Evolutionary conservation across 2,888 invertebrate species (phyloP).

Genomic region (Gonocerus acuteangulatus): DNA sequence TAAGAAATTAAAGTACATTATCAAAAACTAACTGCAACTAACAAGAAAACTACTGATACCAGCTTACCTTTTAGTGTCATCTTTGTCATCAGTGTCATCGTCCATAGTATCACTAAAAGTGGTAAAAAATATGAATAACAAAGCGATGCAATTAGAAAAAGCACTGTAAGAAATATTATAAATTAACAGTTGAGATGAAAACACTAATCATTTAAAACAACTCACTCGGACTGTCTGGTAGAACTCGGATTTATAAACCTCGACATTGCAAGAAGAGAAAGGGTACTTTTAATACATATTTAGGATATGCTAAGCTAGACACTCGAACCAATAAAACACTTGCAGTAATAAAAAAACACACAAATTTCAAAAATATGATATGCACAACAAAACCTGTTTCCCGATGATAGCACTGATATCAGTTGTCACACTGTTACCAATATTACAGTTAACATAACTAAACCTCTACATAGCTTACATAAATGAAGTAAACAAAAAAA

Average conservation of each 20-base stretch:
- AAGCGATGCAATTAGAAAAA: no score
- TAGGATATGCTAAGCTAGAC: neutral
- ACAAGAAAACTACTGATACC: no score
- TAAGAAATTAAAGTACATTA: no score
- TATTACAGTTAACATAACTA: no score
- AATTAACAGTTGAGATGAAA: neutral
- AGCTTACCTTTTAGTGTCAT: constrained; percentile 74
- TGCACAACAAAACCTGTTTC: constrained; percentile 14
- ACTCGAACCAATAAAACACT: no score
- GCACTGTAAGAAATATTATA: neutral
- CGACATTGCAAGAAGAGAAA: constrained; percentile 10
- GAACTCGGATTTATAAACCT: constrained; percentile 27
- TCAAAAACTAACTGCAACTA: no score
- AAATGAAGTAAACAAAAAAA: no score
- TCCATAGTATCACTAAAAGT: constrained; percentile 58
- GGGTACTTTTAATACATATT: neutral
- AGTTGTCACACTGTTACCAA: neutral
- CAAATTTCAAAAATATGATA: neutral
- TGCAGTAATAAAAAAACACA: neutral
- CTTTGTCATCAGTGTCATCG: constrained; percentile 76
- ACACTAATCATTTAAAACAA: constrained; percentile 1
- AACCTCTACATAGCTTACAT: no score
- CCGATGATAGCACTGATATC: constrained; percentile 14
- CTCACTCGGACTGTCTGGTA: constrained; percentile 30
- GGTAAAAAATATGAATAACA: constrained; percentile 11